Conservation (phyloP, 23 tunicate genomes). For the Diplosoma virens region DNA sequence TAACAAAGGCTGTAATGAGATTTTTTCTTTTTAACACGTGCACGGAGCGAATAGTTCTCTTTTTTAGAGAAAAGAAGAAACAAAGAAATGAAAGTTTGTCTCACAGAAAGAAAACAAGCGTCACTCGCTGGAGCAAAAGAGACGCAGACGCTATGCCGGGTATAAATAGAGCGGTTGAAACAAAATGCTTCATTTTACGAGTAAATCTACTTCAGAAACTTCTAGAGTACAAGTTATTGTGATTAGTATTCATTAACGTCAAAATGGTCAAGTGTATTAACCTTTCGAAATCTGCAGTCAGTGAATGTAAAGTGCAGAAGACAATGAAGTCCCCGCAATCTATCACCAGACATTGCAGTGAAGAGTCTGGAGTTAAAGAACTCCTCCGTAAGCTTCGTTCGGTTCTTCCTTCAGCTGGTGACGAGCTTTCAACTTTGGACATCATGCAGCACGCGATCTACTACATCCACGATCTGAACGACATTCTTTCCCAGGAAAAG, state of each 20-base stretch:
- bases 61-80: not conserved
- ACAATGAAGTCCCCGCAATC: slow-evolving; percentile 14
- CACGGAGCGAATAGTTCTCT: not conserved
- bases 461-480: slow-evolving; percentile 61
- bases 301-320: slow-evolving; percentile 5
- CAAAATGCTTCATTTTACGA: not conserved
- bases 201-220: not conserved
- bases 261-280: slow-evolving; percentile 1
- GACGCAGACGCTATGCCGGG: not conserved
- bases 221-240: not conserved
- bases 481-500: slow-evolving; percentile 18
- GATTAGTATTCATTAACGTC: not conserved
- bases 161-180: not conserved
- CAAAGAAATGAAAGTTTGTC: not conserved
- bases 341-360: slow-evolving; percentile 7
- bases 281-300: not conserved
- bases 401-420: slow-evolving; percentile 5
- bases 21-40: slow-evolving; percentile 1
- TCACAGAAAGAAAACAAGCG: slow-evolving; percentile 2
- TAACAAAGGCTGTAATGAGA: not conserved
- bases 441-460: slow-evolving; percentile 27
- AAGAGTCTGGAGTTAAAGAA: slow-evolving; percentile 37
- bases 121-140: not conserved
- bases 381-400: slow-evolving; percentile 40
- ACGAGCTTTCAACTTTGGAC: slow-evolving; percentile 22